Base-by-base conservation (phyloP, 2,888 invertebrate genomes). In the Physocephala rufipes region DNA sequence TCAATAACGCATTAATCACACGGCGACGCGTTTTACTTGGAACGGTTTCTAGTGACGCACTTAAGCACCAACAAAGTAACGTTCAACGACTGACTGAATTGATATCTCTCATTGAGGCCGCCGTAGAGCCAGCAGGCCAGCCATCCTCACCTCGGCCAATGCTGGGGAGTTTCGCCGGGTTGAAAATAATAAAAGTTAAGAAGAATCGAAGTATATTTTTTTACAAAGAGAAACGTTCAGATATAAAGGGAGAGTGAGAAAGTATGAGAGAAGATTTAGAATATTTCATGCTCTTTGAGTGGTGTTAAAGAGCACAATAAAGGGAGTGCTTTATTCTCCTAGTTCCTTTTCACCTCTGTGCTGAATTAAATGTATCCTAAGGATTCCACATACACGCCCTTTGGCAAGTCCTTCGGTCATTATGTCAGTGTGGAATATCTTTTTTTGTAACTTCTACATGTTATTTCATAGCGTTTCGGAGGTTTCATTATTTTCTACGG, bases 31-130 rank as follows among this genome's bases (percentile, higher is more conserved):
- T 53, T 53, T 66, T 51, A 63, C 47, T 63, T 63, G 16, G 24
- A 21, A 53, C 9, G 19, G 21, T 16, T 49, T 47, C n/a, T 59
- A 59, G 28, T 30, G 47, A 59, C 67, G 47, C 47, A 61, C 67
- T 9, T 59, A 19, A 43, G 67, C 15, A 67, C 67, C 67, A 59
- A 67, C 67, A 49, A 30, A 59, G 67, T 47, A 59, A 43, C 59
- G 67, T 67, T 67, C 67, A 26, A 59, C 67, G 67, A 67, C 59
- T 47, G 21, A 67, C 67, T 67, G 59, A 49, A 59, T 47, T 30
- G 28, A n/a, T n/a, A 47, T 59, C 67, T 67, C 67, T 67, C 67
- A 49, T 45, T 67, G 24, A 45, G 30, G 45, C 16, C n/a, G 28
- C 30, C 55, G 26, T 26, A 59, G 61, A 67, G 67, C n/a, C n/a